phyloP scores from a whole-genome alignment of 2,888 invertebrate genomes.

The Drosophila anceps region DNA sequence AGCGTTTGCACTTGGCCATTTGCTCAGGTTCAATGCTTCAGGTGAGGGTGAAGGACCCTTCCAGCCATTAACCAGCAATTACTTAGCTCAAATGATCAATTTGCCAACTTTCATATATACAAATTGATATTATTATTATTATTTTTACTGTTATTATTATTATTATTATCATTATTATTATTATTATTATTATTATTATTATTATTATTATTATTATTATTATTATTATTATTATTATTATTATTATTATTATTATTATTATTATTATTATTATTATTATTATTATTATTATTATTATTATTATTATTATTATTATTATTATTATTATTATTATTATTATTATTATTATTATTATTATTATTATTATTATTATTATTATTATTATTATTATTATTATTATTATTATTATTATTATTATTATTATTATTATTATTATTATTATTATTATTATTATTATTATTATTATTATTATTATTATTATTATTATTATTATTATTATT shows the following conservation, averaged over 20 bases:
- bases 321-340: constrained; percentile 1
- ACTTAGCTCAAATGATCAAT: neutral
- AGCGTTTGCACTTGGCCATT: constrained; percentile 34
- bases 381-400: constrained; percentile 1
- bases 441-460: constrained; percentile 1
- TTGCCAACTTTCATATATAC: constrained; percentile 2
- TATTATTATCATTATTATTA: neutral
- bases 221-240: constrained; percentile 2
- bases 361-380: constrained; percentile 6
- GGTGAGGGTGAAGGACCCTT: constrained; percentile 35
- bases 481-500: constrained; percentile 6
- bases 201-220: constrained; percentile 1
- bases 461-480: constrained; percentile 2
- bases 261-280: constrained; percentile 1
- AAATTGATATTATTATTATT: constrained; percentile 3
- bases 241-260: constrained; percentile 6
- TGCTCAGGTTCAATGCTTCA: constrained; percentile 34
- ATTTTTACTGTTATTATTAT: no score
- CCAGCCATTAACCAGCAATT: neutral
- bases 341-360: constrained; percentile 2
- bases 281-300: constrained; percentile 2
- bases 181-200: constrained; percentile 6
- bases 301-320: constrained; percentile 6
- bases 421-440: constrained; percentile 6
- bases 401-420: constrained; percentile 2